Conservation (phyloP, 2,797 vertebrate species). For the Ctenopoma multispine region DNA sequence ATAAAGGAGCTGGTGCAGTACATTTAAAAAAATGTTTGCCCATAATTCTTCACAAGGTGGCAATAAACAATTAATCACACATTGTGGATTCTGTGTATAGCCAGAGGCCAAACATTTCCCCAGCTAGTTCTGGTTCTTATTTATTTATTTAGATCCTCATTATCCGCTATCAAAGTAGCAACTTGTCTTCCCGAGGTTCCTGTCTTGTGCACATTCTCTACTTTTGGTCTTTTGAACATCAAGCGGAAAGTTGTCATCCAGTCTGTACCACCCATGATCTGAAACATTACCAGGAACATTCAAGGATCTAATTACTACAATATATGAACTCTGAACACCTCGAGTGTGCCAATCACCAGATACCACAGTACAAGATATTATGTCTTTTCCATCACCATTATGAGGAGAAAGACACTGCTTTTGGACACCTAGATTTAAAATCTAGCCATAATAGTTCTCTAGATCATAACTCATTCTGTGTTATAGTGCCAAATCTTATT, state of each 20-base stretch:
- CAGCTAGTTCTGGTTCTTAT: conserved; percentile 21
- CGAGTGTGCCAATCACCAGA: conserved; percentile 26
- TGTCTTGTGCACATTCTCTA: conserved; percentile 11
- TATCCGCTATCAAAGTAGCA: background rate
- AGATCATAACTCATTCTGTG: conserved; percentile 56
- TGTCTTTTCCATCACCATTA: conserved; percentile 44
- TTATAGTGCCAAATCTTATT: conserved; percentile 73
- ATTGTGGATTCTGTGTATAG: conserved; percentile 33
- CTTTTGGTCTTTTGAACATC: conserved; percentile 34
- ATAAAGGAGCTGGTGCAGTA: conserved; percentile 26
- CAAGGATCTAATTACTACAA: conserved; percentile 22
- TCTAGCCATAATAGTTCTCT: conserved; percentile 45
- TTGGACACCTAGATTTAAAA: conserved; percentile 61
- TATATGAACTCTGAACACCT: conserved; percentile 36
- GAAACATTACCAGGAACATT: conserved; percentile 22
- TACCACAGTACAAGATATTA: conserved; percentile 42
- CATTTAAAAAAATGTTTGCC: conserved; percentile 24
- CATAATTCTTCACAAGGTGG: conserved; percentile 29
- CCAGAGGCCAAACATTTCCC: conserved; percentile 38
- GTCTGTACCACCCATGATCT: conserved; percentile 22
- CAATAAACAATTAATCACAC: conserved; percentile 61
- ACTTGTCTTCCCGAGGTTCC: background rate
- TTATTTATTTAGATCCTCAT: background rate
- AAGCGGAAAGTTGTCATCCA: conserved; percentile 27
- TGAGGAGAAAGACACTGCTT: conserved; percentile 23